Evolutionary conservation across 2,113 vertebrate genomes (phyloP).

Genomic region (Tympanuchus pallidicinctus): DNA sequence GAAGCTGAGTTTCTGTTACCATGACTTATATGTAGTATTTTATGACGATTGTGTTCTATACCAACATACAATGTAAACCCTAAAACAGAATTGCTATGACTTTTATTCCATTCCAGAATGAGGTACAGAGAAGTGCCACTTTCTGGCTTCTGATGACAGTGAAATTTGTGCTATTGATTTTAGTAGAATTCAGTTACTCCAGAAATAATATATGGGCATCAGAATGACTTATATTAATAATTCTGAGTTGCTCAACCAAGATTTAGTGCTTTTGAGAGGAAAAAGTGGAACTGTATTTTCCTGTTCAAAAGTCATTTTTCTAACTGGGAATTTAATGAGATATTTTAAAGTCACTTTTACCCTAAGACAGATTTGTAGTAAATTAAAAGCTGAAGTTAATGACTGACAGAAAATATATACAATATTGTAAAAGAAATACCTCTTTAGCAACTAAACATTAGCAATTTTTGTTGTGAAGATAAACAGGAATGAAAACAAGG

Average conservation of each 20-base stretch:
- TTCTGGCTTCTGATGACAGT: not conserved
- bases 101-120: not conserved
- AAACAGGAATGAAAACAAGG: not conserved
- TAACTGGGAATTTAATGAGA: not conserved
- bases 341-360: not conserved
- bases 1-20: not conserved
- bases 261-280: not conserved
- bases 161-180: not conserved
- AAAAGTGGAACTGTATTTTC: not conserved
- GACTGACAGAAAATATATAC: not conserved
- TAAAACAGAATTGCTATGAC: not conserved
- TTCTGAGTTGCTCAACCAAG: not conserved
- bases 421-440: not conserved
- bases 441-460: not conserved
- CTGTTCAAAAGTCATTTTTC: not conserved
- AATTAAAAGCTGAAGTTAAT: not conserved
- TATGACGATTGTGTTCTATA: not conserved
- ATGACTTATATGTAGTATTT: not conserved
- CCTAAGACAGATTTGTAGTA: not conserved
- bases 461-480: not conserved
- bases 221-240: not conserved
- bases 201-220: not conserved
- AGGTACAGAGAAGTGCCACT: not conserved
- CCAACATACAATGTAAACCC: not conserved
- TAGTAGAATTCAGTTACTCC: not conserved